Evolutionary conservation across 2,888 invertebrate species (phyloP), one percentile per base, ranked within the genome.

Genomic region (Ornithoptera priamus): DNA sequence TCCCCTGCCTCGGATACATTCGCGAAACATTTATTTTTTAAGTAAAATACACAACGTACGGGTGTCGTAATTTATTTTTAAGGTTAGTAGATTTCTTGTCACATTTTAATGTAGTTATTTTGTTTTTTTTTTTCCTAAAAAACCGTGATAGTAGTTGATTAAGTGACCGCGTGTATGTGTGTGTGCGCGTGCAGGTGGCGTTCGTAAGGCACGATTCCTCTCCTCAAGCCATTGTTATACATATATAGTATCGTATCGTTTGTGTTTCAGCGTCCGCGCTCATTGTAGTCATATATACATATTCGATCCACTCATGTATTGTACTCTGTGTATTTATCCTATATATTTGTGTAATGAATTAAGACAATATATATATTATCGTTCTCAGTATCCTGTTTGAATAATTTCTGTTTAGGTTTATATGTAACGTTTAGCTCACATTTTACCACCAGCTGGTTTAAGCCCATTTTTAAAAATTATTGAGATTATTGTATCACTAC

Each of bases 81-180:
- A 90, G 90, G 86, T 85, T 89, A 88, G 87, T 89, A 89, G 88
- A 87, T 86, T 88, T 87, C 88, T 86, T 85, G 85, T 84, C 84
- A 84, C 86, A 86, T 88, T 85, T 83, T 84, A 85, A 83, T 85
- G 82, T 88, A 83, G 84, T 89, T 84, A 18, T 85, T 86, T 84
- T 83, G 59, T 64, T 79, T 85, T 87, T 83, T 83, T 87, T 89
- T 86, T 87, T 85, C 84, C 85, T 84, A 89, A 53, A 82, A 86
- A 91, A 90, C 91, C 88, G 93, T 93, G 93, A 93, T 93, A 93
- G 89, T 93, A 93, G 93, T 87, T 90, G 81, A 84, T 84, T 91
- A 92, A 89, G 90, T 88, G 83, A 80, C 81, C 80, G 87, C 82
- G 78, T 85, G 89, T 79, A 75, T 83, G 86, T 75, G 83, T 82